phyloP scores from a whole-genome alignment of 1,140 invertebrate genomes.

The Condylostylus longicornis region DNA sequence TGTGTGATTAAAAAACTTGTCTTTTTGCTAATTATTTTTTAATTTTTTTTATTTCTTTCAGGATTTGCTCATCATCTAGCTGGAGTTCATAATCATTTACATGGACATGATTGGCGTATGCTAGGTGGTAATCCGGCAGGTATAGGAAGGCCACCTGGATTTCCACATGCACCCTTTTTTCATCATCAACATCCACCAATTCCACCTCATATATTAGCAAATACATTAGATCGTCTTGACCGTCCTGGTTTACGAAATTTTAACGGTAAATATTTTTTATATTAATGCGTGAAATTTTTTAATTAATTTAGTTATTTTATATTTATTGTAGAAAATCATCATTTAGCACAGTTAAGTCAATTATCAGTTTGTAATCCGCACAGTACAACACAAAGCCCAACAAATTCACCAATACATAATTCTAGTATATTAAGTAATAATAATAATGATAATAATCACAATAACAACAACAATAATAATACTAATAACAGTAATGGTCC shows the following conservation, averaged over 20 bases:
- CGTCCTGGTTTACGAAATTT: constrained; percentile 24
- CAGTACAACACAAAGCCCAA: constrained; percentile 51
- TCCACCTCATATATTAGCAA: constrained; percentile 40
- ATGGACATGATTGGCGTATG: constrained; percentile 43
- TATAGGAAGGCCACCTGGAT: constrained; percentile 15
- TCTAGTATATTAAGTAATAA: constrained; percentile 26
- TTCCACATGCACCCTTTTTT: constrained; percentile 32
- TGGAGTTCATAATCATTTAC: constrained; percentile 36
- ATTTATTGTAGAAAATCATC: constrained; percentile 7
- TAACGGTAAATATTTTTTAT: constrained; percentile 9
- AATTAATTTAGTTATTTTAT: neutral
- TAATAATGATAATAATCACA: too few relatives aligned
- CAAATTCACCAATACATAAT: constrained; percentile 31
- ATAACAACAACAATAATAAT: constrained; percentile 17
- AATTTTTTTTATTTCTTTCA: constrained; percentile 23
- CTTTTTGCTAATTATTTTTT: constrained; percentile 2
- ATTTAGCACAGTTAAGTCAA: constrained; percentile 18
- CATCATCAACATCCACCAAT: constrained; percentile 42
- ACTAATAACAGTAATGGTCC: too few relatives aligned
- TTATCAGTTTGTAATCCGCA: constrained; percentile 36
- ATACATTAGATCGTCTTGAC: constrained; percentile 29
- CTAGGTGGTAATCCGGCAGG: constrained; percentile 36
- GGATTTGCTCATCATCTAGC: constrained; percentile 50
- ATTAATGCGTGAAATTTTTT: neutral
- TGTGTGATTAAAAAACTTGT: constrained; percentile 1